Conservation (phyloP, 1,140 invertebrate genomes). For the Chrysomallon squamiferum region DNA sequence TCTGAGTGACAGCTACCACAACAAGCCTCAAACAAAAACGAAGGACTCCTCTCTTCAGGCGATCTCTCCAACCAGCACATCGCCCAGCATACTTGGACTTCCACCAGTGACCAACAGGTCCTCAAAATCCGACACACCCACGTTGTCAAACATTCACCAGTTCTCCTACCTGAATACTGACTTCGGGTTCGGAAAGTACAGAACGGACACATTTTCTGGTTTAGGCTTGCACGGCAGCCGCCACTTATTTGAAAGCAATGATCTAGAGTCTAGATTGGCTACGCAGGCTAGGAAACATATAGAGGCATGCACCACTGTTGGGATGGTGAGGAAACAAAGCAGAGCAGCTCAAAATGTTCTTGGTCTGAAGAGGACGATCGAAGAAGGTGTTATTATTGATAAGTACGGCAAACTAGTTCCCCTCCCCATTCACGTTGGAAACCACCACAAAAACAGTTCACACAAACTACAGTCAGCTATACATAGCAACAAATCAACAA, state of each 20-base stretch:
- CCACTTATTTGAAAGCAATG: not conserved
- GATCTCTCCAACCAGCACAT: not conserved
- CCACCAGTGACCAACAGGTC: not conserved
- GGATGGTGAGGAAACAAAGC: constrained; percentile 11
- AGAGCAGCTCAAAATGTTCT: constrained; percentile 16
- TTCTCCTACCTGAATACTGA: not conserved
- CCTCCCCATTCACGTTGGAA: too few species aligned
- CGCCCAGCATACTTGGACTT: not conserved
- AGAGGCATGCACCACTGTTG: constrained; percentile 16
- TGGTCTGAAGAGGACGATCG: constrained; percentile 10
- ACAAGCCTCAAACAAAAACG: too few species aligned
- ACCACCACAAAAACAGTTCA: too few species aligned
- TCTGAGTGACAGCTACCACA: too few species aligned
- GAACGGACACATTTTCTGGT: not conserved
- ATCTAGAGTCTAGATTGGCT: constrained; percentile 6
- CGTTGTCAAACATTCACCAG: not conserved
- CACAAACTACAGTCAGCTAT: too few species aligned
- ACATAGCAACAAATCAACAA: too few species aligned
- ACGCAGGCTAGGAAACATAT: constrained; percentile 13
- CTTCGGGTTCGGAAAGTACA: constrained; percentile 1
- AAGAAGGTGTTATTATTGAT: too few species aligned
- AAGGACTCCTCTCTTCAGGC: too few species aligned
- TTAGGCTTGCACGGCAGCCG: not conserved
- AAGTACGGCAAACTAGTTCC: too few species aligned
- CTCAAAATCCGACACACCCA: not conserved